Base-by-base conservation (phyloP, 1,140 invertebrate genomes). In the Rhyzopertha dominica region DNA sequence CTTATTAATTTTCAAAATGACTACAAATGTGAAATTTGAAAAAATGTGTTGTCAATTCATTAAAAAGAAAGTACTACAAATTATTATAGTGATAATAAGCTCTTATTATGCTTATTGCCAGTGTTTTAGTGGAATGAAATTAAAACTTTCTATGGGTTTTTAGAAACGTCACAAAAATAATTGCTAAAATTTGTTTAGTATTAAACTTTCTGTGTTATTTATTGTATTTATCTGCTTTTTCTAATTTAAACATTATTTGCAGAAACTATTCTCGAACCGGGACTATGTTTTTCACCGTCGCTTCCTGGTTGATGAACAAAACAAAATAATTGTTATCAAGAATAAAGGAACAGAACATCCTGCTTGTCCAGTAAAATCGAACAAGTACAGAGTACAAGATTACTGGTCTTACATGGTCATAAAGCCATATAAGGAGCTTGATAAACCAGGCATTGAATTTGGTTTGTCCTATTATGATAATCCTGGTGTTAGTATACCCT, bases 381-480 rank as follows among this genome's bases (percentile, higher is more conserved):
- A 75, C 44, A 78, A 74, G 51, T 74, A 75, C 43, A 68, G 87
- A 48, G 87, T 92, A 2, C 75, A 74, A 4, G 80, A 87, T 17
- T 93, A 90, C 51, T 90, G 85, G 85, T 90, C 87, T 30, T 81
- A 82, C 46, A 88, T 91, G 81, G 85, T 90, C 0, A 85, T 92
- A 42, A 84, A 79, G 67, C 84, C 85, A 2, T 68, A 75, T 20
- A 68, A 70, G 22, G 72, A 79, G 22, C 69, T 77, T 35, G 63
- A 80, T 49, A 70, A 85, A 65, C 78, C 81, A 48, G 63, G 61
- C 18, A 48, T 90, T 49, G 87, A 91, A 66, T 91, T 90, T 68
- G 78, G 81, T 18, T 71, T 92, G 4, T 91, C 88, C 1, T 92
- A 92, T 69, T 92, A 84, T 63, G 89, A 91, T 63, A 84, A 90